These are phyloP conservation scores for Podarcis lilfordi DNA, from an alignment of 2,797 vertebrate species.

Conservation along the genomic window DNA sequence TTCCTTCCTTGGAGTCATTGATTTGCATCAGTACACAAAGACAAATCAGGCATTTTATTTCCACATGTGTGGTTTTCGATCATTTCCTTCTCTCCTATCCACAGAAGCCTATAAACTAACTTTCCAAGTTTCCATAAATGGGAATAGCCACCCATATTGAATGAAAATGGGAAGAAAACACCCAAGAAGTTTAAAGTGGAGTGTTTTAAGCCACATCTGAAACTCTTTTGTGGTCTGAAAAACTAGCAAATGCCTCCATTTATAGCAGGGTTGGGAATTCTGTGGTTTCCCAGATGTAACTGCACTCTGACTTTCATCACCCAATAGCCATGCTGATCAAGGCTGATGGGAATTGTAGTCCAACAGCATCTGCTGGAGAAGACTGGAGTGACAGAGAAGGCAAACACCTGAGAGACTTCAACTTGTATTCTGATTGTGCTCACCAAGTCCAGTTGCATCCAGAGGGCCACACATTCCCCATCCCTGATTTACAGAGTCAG, in stretches of 20 bases:
- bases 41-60: constrained; percentile 52
- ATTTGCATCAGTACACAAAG: constrained; percentile 41
- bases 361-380: too few species aligned
- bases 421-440: too few species aligned
- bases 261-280: too few species aligned
- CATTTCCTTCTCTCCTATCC: constrained; percentile 1
- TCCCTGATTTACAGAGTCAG: too few species aligned
- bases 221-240: not conserved
- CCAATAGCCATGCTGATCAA: too few species aligned
- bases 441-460: too few species aligned
- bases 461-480: too few species aligned
- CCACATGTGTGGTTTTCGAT: constrained; percentile 17
- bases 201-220: not conserved
- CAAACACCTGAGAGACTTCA: too few species aligned
- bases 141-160: not conserved
- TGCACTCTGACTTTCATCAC: too few species aligned
- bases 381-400: too few species aligned
- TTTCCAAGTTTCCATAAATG: constrained; percentile 1
- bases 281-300: not conserved
- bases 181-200: not conserved
- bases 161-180: not conserved
- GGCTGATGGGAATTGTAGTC: too few species aligned
- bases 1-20: constrained; percentile 51
- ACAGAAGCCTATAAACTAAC: constrained; percentile 1
- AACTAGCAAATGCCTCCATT: not conserved